Evolutionary conservation across 2,113 vertebrate genomes (phyloP).

Genomic region (Mus pahari): DNA sequence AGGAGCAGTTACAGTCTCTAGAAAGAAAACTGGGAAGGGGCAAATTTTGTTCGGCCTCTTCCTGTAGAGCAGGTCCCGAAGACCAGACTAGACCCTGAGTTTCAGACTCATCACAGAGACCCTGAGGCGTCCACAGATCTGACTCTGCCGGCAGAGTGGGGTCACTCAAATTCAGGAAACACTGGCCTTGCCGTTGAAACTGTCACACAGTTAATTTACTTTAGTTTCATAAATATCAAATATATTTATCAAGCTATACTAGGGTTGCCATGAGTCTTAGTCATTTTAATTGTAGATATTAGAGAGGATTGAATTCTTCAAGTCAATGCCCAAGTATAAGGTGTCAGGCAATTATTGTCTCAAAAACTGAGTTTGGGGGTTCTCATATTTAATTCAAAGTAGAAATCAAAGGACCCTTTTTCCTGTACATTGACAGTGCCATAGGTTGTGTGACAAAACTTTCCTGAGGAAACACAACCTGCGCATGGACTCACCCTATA

Average conservation of each 20-base stretch:
- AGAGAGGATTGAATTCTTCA: not conserved
- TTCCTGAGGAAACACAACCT: not conserved
- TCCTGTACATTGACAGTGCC: not conserved
- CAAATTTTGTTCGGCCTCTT: slow-evolving; percentile 15
- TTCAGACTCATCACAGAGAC: not conserved
- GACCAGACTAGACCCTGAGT: not conserved
- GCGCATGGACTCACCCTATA: not conserved
- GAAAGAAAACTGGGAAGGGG: not conserved
- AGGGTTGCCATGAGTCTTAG: not conserved
- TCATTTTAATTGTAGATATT: not conserved
- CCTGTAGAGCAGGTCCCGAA: not conserved
- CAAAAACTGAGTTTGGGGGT: not conserved
- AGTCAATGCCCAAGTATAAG: not conserved
- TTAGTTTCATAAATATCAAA: slow-evolving; percentile 16
- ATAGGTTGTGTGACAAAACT: not conserved
- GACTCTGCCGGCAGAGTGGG: not conserved
- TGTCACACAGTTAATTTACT: not conserved
- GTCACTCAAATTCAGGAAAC: not conserved
- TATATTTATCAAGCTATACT: not conserved
- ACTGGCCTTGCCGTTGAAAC: not conserved
- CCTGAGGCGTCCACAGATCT: not conserved
- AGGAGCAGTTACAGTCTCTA: not conserved
- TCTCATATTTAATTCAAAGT: not conserved
- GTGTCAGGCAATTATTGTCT: not conserved
- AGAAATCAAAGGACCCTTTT: slow-evolving; percentile 33